These are phyloP conservation scores for Pectinophora gossypiella DNA, from an alignment of 1,140 invertebrate genomes.

Conservation along the genomic window DNA sequence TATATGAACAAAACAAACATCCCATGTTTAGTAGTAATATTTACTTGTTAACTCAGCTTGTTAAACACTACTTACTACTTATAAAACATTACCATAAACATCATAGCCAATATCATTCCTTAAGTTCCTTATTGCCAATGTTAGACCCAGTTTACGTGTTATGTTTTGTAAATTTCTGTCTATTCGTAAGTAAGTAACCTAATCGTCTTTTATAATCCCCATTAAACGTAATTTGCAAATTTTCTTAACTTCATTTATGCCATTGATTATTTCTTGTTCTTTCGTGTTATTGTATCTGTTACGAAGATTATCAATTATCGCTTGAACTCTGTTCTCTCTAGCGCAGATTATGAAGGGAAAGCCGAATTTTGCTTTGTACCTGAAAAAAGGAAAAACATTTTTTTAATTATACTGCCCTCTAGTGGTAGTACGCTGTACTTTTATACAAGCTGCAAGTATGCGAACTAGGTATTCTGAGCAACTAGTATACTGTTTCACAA, in stretches of 20 bases:
- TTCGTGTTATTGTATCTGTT: conserved; percentile 74
- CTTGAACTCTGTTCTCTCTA: conserved; percentile 78
- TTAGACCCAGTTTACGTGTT: too few relatives aligned
- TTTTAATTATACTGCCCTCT: background rate
- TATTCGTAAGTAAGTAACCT: too few relatives aligned
- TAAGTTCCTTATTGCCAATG: too few relatives aligned
- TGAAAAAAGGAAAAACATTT: conserved; percentile 36
- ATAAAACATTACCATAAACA: too few relatives aligned
- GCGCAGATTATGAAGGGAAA: conserved; percentile 85
- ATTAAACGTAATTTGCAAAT: conserved; percentile 78
- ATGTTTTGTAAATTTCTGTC: too few relatives aligned
- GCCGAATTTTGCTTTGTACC: conserved; percentile 81
- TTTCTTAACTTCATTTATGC: conserved; percentile 82
- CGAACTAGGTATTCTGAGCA: too few relatives aligned
- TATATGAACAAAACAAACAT: too few relatives aligned
- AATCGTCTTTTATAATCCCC: conserved; percentile 67
- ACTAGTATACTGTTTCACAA: too few relatives aligned
- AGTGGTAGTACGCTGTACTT: background rate
- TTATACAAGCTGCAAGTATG: background rate
- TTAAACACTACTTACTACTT: too few relatives aligned
- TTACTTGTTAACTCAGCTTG: too few relatives aligned
- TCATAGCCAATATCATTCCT: too few relatives aligned
- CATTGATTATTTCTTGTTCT: conserved; percentile 76
- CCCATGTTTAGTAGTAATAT: too few relatives aligned
- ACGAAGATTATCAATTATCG: conserved; percentile 77